These are phyloP conservation scores for Hecatera dysodea DNA, from an alignment of 2,888 invertebrate genomes.

Conservation along the genomic window DNA sequence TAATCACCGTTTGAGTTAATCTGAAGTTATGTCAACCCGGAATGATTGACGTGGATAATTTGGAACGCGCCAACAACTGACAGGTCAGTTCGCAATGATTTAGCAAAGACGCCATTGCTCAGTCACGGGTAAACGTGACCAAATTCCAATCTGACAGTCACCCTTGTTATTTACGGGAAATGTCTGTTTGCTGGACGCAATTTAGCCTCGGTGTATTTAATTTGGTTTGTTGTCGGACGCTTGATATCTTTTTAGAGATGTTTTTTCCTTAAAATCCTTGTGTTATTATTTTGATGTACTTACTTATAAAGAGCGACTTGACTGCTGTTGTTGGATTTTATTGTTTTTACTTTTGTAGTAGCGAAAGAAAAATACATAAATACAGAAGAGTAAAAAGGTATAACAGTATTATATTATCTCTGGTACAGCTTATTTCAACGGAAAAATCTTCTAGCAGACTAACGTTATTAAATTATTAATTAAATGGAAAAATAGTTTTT, in stretches of 20 bases:
- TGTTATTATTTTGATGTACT: neutral
- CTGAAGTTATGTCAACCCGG: conserved; percentile 10
- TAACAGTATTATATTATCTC: too few relatives aligned
- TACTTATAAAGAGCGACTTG: neutral
- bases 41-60: conserved; percentile 55
- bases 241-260: conserved; percentile 23
- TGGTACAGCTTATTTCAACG: too few relatives aligned
- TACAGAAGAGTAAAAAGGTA: too few relatives aligned
- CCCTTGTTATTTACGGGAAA: conserved; percentile 39
- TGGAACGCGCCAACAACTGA: conserved; percentile 38
- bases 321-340: neutral
- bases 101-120: conserved; percentile 21
- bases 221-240: conserved; percentile 9
- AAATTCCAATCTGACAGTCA: conserved; percentile 53
- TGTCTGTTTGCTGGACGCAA: conserved; percentile 29
- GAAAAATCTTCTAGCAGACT: too few relatives aligned
- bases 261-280: neutral
- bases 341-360: too few relatives aligned
- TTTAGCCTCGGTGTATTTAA: conserved; percentile 34
- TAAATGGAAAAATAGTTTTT: too few relatives aligned
- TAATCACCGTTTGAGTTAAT: conserved; percentile 33
- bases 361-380: too few relatives aligned
- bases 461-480: too few relatives aligned
- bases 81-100: conserved; percentile 41
- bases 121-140: conserved; percentile 51